These are phyloP conservation scores for Menidia menidia DNA, from an alignment of 2,797 vertebrate genomes.

Conservation along the genomic window DNA sequence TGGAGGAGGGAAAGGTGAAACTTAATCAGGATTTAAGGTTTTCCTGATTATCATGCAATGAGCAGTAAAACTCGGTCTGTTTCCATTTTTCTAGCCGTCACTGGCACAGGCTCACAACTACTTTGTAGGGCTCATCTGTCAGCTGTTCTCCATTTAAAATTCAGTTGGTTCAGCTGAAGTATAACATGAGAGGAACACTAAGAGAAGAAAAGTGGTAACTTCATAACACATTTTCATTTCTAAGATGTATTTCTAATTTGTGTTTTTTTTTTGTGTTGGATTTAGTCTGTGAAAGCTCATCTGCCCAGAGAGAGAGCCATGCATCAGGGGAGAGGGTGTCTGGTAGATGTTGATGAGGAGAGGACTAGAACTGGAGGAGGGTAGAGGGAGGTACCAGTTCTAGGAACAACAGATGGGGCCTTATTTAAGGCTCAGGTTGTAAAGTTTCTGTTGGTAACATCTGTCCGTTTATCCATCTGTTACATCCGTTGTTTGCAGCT, in stretches of 20 bases:
- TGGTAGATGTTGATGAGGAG: slow-evolving; percentile 73
- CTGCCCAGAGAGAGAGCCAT: slow-evolving; percentile 15
- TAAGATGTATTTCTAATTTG: slow-evolving; percentile 13
- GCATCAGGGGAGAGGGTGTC: slow-evolving; percentile 20
- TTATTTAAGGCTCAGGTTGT: slow-evolving; percentile 83
- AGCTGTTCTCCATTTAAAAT: slow-evolving; percentile 1
- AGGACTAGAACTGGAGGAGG: slow-evolving; percentile 72
- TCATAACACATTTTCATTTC: not conserved
- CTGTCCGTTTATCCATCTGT: slow-evolving; percentile 86
- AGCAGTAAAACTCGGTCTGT: slow-evolving; percentile 32
- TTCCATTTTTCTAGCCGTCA: slow-evolving; percentile 5
- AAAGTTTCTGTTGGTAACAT: slow-evolving; percentile 86
- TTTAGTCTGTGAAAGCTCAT: slow-evolving; percentile 36
- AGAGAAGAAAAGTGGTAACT: not conserved
- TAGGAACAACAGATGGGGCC: slow-evolving; percentile 85
- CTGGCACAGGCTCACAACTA: slow-evolving; percentile 27
- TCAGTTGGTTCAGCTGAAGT: not conserved
- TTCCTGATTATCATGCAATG: slow-evolving; percentile 58
- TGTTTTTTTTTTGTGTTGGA: not conserved
- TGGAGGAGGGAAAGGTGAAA: slow-evolving; percentile 58
- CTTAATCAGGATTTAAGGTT: slow-evolving; percentile 54
- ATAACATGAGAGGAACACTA: not conserved
- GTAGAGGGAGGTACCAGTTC: slow-evolving; percentile 73
- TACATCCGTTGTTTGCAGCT: slow-evolving; percentile 60
- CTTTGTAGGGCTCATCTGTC: slow-evolving; percentile 22